Evolutionary conservation across 2,113 vertebrate species (phyloP).

Genomic region (Thamnaconus septentrionalis): DNA sequence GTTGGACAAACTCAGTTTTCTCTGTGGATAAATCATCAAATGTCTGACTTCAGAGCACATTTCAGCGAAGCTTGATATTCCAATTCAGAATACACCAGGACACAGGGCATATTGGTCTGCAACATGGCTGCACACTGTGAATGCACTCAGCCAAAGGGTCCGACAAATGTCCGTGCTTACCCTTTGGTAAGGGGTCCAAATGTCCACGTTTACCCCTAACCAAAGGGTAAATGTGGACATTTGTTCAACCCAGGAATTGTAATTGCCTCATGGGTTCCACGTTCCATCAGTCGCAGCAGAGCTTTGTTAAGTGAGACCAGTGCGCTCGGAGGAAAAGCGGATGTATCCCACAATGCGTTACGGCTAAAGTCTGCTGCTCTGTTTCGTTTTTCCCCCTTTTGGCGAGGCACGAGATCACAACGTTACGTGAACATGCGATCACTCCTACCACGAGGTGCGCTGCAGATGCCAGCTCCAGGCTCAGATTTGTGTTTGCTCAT

Average conservation of each 20-base stretch:
- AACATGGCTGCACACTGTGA: constrained; percentile 30
- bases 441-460: not conserved
- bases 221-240: constrained; percentile 32
- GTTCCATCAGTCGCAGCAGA: constrained; percentile 53
- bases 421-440: constrained; percentile 4
- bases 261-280: constrained; percentile 40
- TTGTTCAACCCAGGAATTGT: constrained; percentile 34
- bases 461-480: not conserved
- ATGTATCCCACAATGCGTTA: constrained; percentile 23
- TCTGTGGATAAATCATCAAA: too few relatives aligned
- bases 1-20: too few relatives aligned
- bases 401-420: constrained; percentile 4
- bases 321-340: constrained; percentile 25
- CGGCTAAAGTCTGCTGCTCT: constrained; percentile 10
- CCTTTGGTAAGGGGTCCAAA: too few relatives aligned
- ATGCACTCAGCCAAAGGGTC: constrained; percentile 26
- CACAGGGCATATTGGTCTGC: too few relatives aligned
- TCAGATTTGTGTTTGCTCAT: constrained; percentile 6
- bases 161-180: too few relatives aligned
- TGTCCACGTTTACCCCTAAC: not conserved
- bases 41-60: too few relatives aligned
- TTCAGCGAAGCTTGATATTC: too few relatives aligned
- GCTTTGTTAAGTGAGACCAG: constrained; percentile 40
- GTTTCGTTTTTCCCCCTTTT: constrained; percentile 7
- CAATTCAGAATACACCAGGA: too few relatives aligned